A percentile compares a stretch with the other conserved stretches of the same genome.
Evolutionary conservation across 2,113 vertebrate genomes (phyloP).

Genomic region (Scatophagus argus): DNA sequence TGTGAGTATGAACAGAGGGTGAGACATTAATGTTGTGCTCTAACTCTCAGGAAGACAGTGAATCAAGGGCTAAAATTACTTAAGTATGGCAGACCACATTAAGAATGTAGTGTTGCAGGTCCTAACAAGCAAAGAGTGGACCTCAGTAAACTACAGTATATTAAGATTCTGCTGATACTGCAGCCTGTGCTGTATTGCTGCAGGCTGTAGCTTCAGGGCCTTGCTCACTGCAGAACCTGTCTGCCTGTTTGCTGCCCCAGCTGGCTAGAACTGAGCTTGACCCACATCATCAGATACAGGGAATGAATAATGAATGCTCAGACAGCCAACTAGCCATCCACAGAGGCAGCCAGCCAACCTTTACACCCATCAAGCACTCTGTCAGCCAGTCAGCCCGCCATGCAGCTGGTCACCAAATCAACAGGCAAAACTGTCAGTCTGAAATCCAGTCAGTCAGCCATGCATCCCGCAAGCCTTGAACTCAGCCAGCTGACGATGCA

Average conservation of each 20-base stretch:
- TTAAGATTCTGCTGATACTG: constrained; percentile 57
- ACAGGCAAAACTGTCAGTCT: constrained; percentile 38
- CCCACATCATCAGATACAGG: constrained; percentile 75
- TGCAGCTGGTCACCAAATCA: constrained; percentile 31
- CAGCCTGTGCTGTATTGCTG: constrained; percentile 50
- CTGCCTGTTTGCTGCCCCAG: constrained; percentile 50
- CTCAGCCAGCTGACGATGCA: constrained; percentile 28
- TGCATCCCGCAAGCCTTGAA: constrained; percentile 21
- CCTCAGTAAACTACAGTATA: constrained; percentile 13
- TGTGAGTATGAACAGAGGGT: background rate
- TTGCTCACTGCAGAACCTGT: constrained; percentile 30
- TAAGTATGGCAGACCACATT: background rate
- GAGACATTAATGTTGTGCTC: background rate
- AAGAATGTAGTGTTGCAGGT: background rate
- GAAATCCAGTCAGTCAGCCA: constrained; percentile 27
- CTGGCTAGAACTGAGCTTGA: constrained; percentile 66
- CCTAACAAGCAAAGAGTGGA: constrained; percentile 26
- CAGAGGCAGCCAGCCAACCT: constrained; percentile 47
- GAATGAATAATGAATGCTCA: constrained; percentile 79
- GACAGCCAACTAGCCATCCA: constrained; percentile 56
- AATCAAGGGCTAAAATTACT: background rate
- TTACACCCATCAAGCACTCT: constrained; percentile 44
- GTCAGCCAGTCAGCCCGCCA: constrained; percentile 40
- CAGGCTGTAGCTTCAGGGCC: constrained; percentile 58
- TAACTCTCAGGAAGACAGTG: background rate